Conservation (phyloP, 2,797 vertebrate species). For the Pseudomugil gertrudae region DNA sequence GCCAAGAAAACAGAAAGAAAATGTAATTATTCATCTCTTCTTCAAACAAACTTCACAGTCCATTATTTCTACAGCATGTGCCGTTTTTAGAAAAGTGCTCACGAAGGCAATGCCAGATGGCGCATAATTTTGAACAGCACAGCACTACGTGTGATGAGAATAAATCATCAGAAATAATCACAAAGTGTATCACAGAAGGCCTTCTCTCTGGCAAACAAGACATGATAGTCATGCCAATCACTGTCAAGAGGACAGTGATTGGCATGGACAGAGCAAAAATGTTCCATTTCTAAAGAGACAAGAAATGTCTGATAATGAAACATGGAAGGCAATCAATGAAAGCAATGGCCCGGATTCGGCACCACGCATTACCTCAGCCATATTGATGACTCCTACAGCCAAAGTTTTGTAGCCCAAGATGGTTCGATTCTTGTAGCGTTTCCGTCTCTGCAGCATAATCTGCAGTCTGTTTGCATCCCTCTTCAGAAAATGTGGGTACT, state of each 20-base stretch:
- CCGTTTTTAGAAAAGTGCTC: slow-evolving; percentile 40
- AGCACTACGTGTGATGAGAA: slow-evolving; percentile 55
- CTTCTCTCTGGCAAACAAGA: slow-evolving; percentile 40
- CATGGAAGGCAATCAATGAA: slow-evolving; percentile 19
- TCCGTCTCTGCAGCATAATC: slow-evolving; percentile 92
- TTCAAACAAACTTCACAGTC: slow-evolving; percentile 20
- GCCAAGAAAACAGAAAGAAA: neutral
- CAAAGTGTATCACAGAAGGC: slow-evolving; percentile 37
- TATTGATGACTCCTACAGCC: slow-evolving; percentile 91
- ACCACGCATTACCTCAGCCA: slow-evolving; percentile 85
- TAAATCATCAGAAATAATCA: slow-evolving; percentile 62
- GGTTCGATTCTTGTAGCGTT: slow-evolving; percentile 94
- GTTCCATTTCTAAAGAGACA: slow-evolving; percentile 26
- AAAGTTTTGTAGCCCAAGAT: slow-evolving; percentile 94
- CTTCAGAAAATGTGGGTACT: slow-evolving; percentile 95
- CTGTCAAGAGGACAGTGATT: slow-evolving; percentile 45
- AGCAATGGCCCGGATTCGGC: slow-evolving; percentile 1
- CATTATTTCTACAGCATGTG: slow-evolving; percentile 34
- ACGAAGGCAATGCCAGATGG: slow-evolving; percentile 72
- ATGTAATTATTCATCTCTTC: neutral
- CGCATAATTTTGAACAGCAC: slow-evolving; percentile 60
- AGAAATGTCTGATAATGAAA: slow-evolving; percentile 21
- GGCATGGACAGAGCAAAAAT: slow-evolving; percentile 12
- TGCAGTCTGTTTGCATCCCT: slow-evolving; percentile 91
- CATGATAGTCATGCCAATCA: slow-evolving; percentile 54